Evolutionary conservation across 1,140 invertebrate genomes (phyloP).

Genomic region (Nephila pilipes): DNA sequence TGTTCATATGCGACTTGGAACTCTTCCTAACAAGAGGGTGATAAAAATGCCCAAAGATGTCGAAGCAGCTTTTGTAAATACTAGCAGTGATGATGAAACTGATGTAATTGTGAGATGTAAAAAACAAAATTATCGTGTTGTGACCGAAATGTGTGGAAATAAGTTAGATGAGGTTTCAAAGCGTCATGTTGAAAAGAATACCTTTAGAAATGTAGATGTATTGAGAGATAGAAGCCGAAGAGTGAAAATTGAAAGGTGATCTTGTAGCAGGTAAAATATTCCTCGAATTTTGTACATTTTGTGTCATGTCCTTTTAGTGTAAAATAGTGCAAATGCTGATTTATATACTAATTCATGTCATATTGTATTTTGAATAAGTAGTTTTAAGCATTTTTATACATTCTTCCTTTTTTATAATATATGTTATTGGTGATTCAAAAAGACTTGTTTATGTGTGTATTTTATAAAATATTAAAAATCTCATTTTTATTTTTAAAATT

Average conservation of each 20-base stretch:
- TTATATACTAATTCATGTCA: background rate
- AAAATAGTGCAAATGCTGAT: background rate
- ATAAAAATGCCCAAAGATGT: conserved; percentile 65
- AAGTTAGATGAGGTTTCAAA: conserved; percentile 19
- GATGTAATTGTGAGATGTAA: conserved; percentile 52
- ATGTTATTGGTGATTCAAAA: no score
- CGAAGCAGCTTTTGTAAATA: conserved; percentile 66
- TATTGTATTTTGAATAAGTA: no score
- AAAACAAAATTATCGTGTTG: conserved; percentile 62
- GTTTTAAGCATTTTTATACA: no score
- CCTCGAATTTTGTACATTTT: conserved; percentile 6
- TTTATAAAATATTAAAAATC: no score
- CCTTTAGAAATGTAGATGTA: conserved; percentile 1
- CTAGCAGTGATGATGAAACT: conserved; percentile 54
- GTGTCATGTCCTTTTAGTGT: background rate
- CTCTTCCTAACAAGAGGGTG: conserved; percentile 45
- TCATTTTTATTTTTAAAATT: no score
- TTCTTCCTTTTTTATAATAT: no score
- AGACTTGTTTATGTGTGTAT: no score
- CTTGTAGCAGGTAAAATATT: conserved; percentile 65
- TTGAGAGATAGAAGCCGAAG: background rate
- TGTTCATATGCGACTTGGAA: conserved; percentile 71
- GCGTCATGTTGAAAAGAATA: background rate
- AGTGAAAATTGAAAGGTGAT: conserved; percentile 6
- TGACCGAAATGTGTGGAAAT: conserved; percentile 25